Base-by-base conservation (phyloP, 2,113 vertebrate species). In the Lanius ludovicianus region DNA sequence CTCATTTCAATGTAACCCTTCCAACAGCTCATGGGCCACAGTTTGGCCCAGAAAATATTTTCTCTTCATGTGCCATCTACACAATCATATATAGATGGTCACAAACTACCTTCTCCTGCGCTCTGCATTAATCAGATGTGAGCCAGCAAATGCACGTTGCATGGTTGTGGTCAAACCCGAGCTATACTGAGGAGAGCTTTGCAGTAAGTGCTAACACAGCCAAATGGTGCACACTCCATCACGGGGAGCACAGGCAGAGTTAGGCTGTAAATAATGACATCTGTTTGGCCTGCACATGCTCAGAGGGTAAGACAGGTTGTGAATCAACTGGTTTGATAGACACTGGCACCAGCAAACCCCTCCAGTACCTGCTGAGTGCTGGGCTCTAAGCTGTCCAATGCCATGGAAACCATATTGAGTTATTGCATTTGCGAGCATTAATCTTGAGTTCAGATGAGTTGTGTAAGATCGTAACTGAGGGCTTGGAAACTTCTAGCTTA, bases 401-500 rank as follows among this genome's bases (percentile, higher is more conserved):
- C 42, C 87, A 52, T 9, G 42, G 50, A 70, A 79, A 91, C 44
- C 67, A 41, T 47, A 77, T 30, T 59, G 87, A 93, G 41, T 65
- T 90, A 77, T 6, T 80, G 35, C 24, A 56, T 67, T 88, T 86
- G 59, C 0, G 1, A 86, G 35, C 42, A 55, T 80, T 80, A 74
- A 86, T 83, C 55, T 77, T 56, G 37, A 59, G 46, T 55, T 86
- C 47, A 59, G 67, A 47, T 56, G 55, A 74, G 44, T 74, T 74
- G 75, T 50, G 15, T 20, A 74, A 90, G 63, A 93, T 55, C 20
- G 2, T 88, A 93, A 91, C 67, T 28, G 27, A 85, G 75, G 75
- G 50, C 42, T 62, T 85, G 78, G 85, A 95, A 95, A 90, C 67
- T 88, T 96, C 46, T 39, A 83, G 59, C 21, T 80, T 82, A 39